These are phyloP conservation scores for Lordiphosa fenestrarum DNA, from an alignment of 2,888 invertebrate species.

Conservation along the genomic window DNA sequence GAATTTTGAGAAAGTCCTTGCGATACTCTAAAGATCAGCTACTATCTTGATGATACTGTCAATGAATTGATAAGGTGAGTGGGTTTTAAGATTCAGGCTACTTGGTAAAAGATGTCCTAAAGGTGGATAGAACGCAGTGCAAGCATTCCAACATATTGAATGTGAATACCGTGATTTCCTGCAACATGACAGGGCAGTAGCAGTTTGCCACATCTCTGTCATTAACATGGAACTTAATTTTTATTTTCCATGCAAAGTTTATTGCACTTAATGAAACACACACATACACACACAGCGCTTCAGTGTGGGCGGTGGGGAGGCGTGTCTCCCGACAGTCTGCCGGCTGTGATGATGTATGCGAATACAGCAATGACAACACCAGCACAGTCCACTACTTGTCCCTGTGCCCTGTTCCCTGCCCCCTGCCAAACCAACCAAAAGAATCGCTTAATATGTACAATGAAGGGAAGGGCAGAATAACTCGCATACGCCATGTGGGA, in stretches of 20 bases:
- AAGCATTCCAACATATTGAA: too few relatives aligned
- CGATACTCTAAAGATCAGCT: too few relatives aligned
- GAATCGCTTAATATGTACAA: conserved; percentile 56
- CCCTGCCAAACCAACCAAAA: conserved; percentile 23
- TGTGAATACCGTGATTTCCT: too few relatives aligned
- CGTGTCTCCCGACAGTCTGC: conserved; percentile 59
- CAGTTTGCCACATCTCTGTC: not conserved
- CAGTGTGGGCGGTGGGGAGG: conserved; percentile 16
- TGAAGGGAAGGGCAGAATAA: conserved; percentile 19
- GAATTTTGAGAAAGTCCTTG: too few relatives aligned
- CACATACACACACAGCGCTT: not conserved
- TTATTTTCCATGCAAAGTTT: conserved; percentile 55
- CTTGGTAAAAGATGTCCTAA: too few relatives aligned
- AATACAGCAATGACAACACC: conserved; percentile 45
- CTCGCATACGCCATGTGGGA: conserved; percentile 2
- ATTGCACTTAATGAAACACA: conserved; percentile 72
- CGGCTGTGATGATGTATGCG: conserved; percentile 66
- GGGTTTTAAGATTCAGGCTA: too few relatives aligned
- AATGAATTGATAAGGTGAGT: too few relatives aligned
- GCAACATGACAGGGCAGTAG: too few relatives aligned
- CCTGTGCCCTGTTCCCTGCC: not conserved
- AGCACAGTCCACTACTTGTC: conserved; percentile 31
- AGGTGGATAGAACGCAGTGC: too few relatives aligned
- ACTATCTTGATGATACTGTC: too few relatives aligned
- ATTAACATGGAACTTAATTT: conserved; percentile 50